Evolutionary conservation across 2,113 vertebrate genomes (phyloP), one percentile per base, ranked within the genome.

Genomic region (Bothrops jararaca): DNA sequence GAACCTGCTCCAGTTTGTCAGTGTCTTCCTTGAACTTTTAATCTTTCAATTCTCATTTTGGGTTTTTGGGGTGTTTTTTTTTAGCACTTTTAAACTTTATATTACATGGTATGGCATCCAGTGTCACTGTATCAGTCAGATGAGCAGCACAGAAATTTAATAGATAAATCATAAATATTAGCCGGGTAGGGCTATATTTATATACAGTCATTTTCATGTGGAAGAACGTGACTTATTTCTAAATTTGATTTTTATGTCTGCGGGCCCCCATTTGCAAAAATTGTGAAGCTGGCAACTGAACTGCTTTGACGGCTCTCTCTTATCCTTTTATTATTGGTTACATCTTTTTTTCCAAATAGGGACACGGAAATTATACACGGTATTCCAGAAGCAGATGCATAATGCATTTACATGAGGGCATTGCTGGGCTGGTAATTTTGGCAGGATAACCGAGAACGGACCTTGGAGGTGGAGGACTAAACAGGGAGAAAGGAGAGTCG

Each of bases 161-260:
- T 60, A 29, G 29, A 64, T 5, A 64, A 64, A 64, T 74, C 18
- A 34, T 74, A 34, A 2, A 34, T 34, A 34, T 74, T 34, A 74
- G 15, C n/a, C 2, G 0, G 69, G 15, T 0, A 74, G 15, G 5
- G 3, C 5, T 3, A 13, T 34, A 20, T 34, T 3, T 15, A 18
- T 11, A n/a, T 22, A 57, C 18, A 52, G 26, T 64, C 29, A 13
- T 64, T 64, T 74, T 45, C 15, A 74, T 2, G 0, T 2, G 15
- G 64, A 34, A 74, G 64, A 18, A 20, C 1, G 69, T 39, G 15
- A 3, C n/a, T 18, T 29, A n/a, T 64, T 13, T 39, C n/a, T 74
- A 34, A 39, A 20, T 34, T 20, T 74, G n/a, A 39, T 74, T 74
- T 74, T 34, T 20, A 45, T 8, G 5, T 7, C n/a, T 34, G n/a